These are phyloP conservation scores for Fulica atra DNA, from an alignment of 2,113 vertebrate genomes.

Conservation along the genomic window DNA sequence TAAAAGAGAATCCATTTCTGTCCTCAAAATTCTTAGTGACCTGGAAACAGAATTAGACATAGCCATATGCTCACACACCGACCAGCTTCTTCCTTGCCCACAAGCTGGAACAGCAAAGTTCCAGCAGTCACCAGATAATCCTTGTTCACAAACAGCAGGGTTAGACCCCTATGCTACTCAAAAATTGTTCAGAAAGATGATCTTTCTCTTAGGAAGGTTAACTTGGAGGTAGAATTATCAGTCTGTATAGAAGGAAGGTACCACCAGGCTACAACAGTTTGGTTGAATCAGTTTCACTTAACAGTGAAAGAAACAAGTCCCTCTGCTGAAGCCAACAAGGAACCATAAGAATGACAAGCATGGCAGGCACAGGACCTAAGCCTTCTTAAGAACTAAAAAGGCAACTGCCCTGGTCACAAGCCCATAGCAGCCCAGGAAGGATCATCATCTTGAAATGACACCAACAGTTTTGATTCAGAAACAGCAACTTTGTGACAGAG, in stretches of 20 bases:
- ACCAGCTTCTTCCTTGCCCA: background rate
- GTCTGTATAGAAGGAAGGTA: background rate
- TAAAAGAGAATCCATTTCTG: background rate
- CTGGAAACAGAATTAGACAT: background rate
- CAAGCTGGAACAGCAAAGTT: background rate
- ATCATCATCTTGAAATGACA: background rate
- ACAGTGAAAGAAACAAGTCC: background rate
- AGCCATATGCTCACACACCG: background rate
- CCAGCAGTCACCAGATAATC: background rate
- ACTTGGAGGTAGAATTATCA: background rate
- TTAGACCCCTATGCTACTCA: background rate
- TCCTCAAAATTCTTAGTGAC: constrained; percentile 22
- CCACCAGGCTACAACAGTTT: background rate
- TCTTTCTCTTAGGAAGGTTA: background rate
- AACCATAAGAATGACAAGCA: accelerated
- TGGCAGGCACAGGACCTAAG: background rate
- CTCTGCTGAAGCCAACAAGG: background rate
- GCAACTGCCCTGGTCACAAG: background rate
- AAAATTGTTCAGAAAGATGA: background rate
- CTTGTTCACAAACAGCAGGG: background rate
- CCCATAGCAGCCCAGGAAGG: background rate
- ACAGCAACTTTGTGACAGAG: background rate
- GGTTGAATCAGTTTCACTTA: background rate
- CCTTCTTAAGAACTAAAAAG: background rate
- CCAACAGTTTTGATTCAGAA: background rate